phyloP scores from a whole-genome alignment of 1,140 invertebrate species.

The Penaeus vannamei region DNA sequence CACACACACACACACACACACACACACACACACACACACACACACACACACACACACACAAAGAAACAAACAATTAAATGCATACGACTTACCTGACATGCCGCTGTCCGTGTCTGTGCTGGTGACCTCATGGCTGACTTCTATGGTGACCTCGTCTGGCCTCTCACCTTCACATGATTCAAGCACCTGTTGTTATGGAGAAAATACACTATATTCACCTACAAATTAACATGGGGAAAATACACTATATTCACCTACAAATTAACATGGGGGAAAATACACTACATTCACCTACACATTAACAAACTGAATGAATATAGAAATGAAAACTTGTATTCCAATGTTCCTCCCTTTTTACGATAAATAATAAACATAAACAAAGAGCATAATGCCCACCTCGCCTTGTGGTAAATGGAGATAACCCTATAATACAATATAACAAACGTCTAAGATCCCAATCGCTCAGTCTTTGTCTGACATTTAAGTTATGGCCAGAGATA shows the following conservation, averaged over 20 bases:
- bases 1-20: neutral
- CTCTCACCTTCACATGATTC: conserved; percentile 71
- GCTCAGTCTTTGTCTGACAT: no score
- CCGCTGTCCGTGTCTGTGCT: conserved; percentile 67
- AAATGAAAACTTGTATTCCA: no score
- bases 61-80: neutral
- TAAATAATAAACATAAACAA: no score
- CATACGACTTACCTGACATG: conserved; percentile 56
- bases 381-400: no score
- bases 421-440: no score
- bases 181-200: conserved; percentile 71
- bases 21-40: neutral
- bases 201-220: neutral
- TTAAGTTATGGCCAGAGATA: no score
- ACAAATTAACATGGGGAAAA: neutral
- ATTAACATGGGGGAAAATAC: neutral
- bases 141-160: conserved; percentile 69
- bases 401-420: no score
- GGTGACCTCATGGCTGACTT: conserved; percentile 70
- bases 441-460: no score
- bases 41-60: neutral
- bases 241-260: neutral
- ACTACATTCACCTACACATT: neutral
- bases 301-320: no score
- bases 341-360: no score